Conservation (phyloP, 2,888 invertebrate species). For the Lampropteryx suffumata region DNA sequence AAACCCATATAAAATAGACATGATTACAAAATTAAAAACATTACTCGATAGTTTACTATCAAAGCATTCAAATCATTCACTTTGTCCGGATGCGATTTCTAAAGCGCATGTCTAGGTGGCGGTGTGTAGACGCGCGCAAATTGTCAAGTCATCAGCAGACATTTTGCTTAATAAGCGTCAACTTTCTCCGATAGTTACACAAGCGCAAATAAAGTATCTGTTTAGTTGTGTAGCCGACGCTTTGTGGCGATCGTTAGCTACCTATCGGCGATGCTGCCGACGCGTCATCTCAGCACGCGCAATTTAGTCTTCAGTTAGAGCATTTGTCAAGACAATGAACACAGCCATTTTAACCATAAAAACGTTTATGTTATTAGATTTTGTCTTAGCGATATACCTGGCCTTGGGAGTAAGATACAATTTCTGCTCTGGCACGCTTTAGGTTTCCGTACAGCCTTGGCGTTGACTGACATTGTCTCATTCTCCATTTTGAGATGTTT, state of each 20-base stretch:
- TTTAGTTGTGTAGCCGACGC: slow-evolving; percentile 51
- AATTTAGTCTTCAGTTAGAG: slow-evolving; percentile 54
- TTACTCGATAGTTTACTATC: slow-evolving; percentile 4
- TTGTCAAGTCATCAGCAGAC: slow-evolving; percentile 36
- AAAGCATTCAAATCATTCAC: slow-evolving; percentile 15
- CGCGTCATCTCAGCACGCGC: slow-evolving; percentile 54
- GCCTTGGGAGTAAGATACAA: slow-evolving; percentile 27
- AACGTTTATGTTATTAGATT: slow-evolving; percentile 65
- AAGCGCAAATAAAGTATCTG: slow-evolving; percentile 51
- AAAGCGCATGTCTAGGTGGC: slow-evolving; percentile 20
- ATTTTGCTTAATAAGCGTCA: slow-evolving; percentile 28
- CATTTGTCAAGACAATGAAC: slow-evolving; percentile 77
- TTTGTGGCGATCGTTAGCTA: slow-evolving; percentile 67
- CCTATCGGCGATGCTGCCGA: slow-evolving; percentile 48
- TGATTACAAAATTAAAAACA: slow-evolving; percentile 21
- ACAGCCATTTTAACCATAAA: slow-evolving; percentile 60
- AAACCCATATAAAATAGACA: slow-evolving; percentile 11
- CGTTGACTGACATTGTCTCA: slow-evolving; percentile 67
- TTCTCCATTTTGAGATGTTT: slow-evolving; percentile 54
- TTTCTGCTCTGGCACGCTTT: slow-evolving; percentile 21
- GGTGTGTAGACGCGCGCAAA: slow-evolving; percentile 21
- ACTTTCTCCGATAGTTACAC: slow-evolving; percentile 38
- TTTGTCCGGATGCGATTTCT: slow-evolving; percentile 26
- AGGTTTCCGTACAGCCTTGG: slow-evolving; percentile 53
- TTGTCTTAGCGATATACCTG: slow-evolving; percentile 22